Base-by-base conservation (phyloP, 1,140 invertebrate genomes). In the Drosophila repletoides region DNA sequence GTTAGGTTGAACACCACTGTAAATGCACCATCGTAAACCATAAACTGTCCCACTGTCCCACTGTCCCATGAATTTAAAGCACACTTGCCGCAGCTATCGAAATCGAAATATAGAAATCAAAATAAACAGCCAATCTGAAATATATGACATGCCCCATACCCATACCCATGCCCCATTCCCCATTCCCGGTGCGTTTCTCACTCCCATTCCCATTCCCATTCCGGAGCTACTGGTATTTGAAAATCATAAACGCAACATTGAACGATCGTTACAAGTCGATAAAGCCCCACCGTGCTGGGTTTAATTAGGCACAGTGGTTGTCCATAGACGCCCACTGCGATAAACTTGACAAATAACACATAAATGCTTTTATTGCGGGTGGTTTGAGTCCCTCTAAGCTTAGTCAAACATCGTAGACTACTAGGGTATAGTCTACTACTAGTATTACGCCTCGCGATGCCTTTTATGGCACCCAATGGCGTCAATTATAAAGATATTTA, bases 401-500 rank as follows among this genome's bases (percentile, higher is more conserved):
- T 64, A 41, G 29, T 49, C 63, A 66, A 66, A 65, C 49, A 63
- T n/a, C 15, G 52, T 63, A 63, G 64, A 84, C 63, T 33, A 43
- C 10, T 21, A 14, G 12, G 19, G 21, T 31, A 19, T 33, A 33
- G 31, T 45, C n/a, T 59, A 64, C 80, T 84, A 84, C 79, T 63
- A 71, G 80, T 84, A 80, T 86, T 84, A 84, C 80, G 80, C 63
- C 17, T n/a, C n/a, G n/a, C 14, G 51, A 49, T 86, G 69, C 59
- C 45, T 68, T 84, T 84, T 84, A 84, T 45, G 80, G 80, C 80
- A 80, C 81, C 72, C 63, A 74, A 58, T 86, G 80, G 80, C 81
- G 80, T 73, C 81, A 86, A 86, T 86, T 86, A 86, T 87, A 86
- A 81, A 86, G 72, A 86, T 86, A 86, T 86, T 86, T 87, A 80